Evolutionary conservation across 2,888 invertebrate species (phyloP).

Genomic region (Dione vanillae): DNA sequence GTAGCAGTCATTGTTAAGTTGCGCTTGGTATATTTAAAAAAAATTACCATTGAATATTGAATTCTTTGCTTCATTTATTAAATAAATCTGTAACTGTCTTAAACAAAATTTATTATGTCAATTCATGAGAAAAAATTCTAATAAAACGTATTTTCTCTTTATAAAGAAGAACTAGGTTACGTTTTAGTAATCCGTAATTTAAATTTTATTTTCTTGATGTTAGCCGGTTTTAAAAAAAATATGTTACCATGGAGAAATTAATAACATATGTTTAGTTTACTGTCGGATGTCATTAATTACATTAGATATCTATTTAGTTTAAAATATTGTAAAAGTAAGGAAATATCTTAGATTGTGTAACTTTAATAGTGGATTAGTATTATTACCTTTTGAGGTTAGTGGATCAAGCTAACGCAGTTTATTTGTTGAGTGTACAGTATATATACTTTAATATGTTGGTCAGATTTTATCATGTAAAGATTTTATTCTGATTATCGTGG

Average conservation of each 20-base stretch:
- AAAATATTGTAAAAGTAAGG: conserved; percentile 8
- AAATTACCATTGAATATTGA: conserved; percentile 68
- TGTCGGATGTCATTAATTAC: conserved; percentile 11
- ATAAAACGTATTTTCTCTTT: background rate
- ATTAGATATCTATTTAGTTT: conserved; percentile 10
- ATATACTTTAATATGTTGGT: background rate
- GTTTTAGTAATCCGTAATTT: background rate
- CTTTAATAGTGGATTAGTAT: background rate
- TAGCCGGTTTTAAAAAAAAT: conserved; percentile 23
- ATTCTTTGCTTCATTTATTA: conserved; percentile 68
- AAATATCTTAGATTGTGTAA: conserved; percentile 26
- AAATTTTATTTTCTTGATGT: conserved; percentile 5
- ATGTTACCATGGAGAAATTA: conserved; percentile 63
- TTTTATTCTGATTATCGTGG: background rate
- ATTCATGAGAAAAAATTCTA: background rate
- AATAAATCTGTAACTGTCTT: conserved; percentile 58
- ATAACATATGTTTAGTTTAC: conserved; percentile 47
- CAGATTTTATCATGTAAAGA: background rate
- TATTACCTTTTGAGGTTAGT: conserved; percentile 29
- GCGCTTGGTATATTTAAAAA: conserved; percentile 12
- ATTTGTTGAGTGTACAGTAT: background rate
- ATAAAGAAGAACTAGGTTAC: background rate
- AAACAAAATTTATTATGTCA: conserved; percentile 49
- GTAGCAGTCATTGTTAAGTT: conserved; percentile 10
- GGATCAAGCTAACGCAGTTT: conserved; percentile 7